phyloP scores from a whole-genome alignment of 1,140 invertebrate species.

The Metopolophium dirhodum region DNA sequence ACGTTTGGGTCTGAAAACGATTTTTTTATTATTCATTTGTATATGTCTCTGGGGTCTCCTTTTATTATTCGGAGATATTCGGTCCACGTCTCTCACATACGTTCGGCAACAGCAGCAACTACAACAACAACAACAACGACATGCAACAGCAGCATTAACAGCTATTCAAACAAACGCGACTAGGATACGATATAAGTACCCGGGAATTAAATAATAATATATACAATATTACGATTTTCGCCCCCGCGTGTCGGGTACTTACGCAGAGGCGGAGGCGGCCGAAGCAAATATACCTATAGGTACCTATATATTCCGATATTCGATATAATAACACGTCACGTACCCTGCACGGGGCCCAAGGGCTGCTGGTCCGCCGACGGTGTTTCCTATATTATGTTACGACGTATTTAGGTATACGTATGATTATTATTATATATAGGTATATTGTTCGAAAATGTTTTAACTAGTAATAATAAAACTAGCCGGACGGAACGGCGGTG shows the following conservation, averaged over 20 bases:
- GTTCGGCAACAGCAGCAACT: not conserved
- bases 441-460: not conserved
- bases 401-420: not conserved
- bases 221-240: not conserved
- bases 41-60: not conserved
- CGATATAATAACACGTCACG: not conserved
- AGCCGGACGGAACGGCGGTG: not conserved
- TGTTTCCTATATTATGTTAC: not conserved
- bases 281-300: not conserved
- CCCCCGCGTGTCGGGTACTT: not conserved
- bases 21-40: not conserved
- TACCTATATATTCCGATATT: not conserved
- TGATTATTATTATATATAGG: not conserved
- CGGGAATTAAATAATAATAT: not conserved
- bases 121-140: not conserved
- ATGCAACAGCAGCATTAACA: not conserved
- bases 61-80: not conserved
- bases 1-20: constrained; percentile 21
- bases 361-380: not conserved
- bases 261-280: no score
- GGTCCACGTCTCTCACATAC: not conserved
- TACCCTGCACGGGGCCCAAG: not conserved
- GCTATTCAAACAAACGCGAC: constrained; percentile 10
- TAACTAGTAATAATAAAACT: not conserved
- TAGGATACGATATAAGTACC: not conserved